A percentile compares a stretch with the other conserved stretches of the same genome.
Conservation (phyloP, 1,140 invertebrate species). For the Ceratina japonica region DNA sequence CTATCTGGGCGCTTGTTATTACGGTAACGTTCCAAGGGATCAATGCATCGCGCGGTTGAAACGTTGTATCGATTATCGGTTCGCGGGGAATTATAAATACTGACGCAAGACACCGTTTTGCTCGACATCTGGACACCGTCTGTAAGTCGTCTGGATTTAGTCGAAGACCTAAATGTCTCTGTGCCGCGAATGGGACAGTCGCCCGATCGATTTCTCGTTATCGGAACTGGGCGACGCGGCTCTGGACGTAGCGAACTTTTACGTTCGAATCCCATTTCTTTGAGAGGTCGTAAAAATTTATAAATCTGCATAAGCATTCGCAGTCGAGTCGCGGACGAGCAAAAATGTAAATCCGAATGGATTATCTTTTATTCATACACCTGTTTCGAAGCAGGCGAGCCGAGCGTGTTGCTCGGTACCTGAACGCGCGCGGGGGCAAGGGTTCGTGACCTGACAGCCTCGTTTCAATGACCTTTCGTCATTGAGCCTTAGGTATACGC, state of each 20-base stretch:
- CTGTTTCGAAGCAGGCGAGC: conserved; percentile 22
- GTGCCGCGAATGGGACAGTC: background rate
- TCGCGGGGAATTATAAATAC: background rate
- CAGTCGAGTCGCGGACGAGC: conserved; percentile 20
- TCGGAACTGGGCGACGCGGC: background rate
- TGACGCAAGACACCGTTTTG: background rate
- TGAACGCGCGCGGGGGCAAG: background rate
- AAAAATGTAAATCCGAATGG: conserved; percentile 52
- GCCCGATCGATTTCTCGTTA: conserved; percentile 55
- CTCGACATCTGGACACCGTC: background rate
- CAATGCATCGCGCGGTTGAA: background rate
- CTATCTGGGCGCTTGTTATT: no score
- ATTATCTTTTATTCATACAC: conserved; percentile 63
- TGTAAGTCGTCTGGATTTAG: conserved; percentile 11
- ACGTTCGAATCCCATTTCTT: no score
- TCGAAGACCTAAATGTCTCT: conserved; percentile 10
- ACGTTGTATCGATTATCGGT: conserved; percentile 3
- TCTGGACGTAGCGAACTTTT: background rate
- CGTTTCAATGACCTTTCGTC: conserved; percentile 57
- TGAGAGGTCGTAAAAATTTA: no score
- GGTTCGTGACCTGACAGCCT: conserved; percentile 45
- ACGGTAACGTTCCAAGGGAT: background rate
- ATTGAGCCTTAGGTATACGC: conserved; percentile 21
- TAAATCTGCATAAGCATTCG: no score
- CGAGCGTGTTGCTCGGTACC: background rate